Evolutionary conservation across 2,888 invertebrate species (phyloP).

Genomic region (Esperia sulphurella): DNA sequence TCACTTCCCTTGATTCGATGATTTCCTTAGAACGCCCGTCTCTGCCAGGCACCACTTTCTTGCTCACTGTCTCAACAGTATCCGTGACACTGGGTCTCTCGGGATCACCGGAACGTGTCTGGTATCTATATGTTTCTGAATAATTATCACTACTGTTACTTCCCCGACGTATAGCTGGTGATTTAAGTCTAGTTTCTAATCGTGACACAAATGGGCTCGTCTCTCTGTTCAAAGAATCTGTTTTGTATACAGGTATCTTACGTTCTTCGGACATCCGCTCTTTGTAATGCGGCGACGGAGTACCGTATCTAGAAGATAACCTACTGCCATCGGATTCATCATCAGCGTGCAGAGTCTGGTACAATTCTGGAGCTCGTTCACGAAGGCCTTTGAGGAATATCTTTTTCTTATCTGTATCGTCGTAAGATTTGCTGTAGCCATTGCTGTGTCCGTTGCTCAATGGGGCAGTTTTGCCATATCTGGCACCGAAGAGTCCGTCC

Average conservation of each 20-base stretch:
- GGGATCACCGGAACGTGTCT: constrained; percentile 83
- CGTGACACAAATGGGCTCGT: constrained; percentile 68
- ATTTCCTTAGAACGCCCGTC: constrained; percentile 83
- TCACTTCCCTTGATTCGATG: constrained; percentile 84
- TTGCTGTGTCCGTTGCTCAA: constrained; percentile 71
- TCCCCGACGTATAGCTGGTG: constrained; percentile 78
- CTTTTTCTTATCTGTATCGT: constrained; percentile 81
- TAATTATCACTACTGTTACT: constrained; percentile 85
- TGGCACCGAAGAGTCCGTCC: constrained; percentile 75
- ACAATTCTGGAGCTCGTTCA: constrained; percentile 85
- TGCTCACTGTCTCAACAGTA: constrained; percentile 84
- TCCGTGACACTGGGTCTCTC: constrained; percentile 84
- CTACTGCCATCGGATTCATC: constrained; percentile 77
- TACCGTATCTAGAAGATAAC: constrained; percentile 63
- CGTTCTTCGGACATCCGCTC: constrained; percentile 69
- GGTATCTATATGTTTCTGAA: constrained; percentile 85
- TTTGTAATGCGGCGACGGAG: constrained; percentile 71
- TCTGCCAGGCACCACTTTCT: constrained; percentile 82
- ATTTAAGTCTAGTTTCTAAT: constrained; percentile 65
- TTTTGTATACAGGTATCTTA: constrained; percentile 65
- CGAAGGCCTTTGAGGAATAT: constrained; percentile 84
- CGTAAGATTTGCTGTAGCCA: constrained; percentile 63
- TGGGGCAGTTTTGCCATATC: constrained; percentile 78
- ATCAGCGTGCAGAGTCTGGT: constrained; percentile 83
- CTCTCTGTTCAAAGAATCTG: constrained; percentile 69